phyloP scores from a whole-genome alignment of 1,140 invertebrate genomes.

The Leptestheria dahalacensis region DNA sequence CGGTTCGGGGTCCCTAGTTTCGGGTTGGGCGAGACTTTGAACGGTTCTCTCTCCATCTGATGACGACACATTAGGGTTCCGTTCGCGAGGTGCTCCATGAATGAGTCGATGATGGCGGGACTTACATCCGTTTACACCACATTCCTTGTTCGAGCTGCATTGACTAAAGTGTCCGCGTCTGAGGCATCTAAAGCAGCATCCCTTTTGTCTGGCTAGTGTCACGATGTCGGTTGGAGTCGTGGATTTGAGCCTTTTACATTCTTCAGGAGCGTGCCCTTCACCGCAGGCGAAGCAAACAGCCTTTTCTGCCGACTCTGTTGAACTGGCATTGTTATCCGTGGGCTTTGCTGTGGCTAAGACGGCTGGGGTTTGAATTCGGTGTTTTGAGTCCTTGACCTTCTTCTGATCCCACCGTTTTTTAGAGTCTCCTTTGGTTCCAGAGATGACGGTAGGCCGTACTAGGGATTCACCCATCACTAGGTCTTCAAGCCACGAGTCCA shows the following conservation, averaged over 20 bases:
- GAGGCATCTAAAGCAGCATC: neutral
- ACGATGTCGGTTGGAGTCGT: neutral
- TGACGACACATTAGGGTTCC: neutral
- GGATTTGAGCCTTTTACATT: slow-evolving; percentile 5
- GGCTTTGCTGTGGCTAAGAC: neutral
- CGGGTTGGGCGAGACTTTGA: neutral
- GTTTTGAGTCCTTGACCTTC: neutral
- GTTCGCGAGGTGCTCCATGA: neutral
- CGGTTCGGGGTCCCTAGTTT: neutral
- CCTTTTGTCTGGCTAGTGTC: neutral
- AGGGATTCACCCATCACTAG: neutral
- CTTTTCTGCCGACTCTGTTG: neutral
- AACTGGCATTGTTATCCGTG: neutral
- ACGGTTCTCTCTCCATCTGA: neutral
- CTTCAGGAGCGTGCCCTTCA: neutral
- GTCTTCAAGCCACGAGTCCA: slow-evolving; percentile 3
- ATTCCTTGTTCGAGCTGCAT: neutral
- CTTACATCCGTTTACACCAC: neutral
- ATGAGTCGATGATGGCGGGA: neutral
- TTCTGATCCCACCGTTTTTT: neutral
- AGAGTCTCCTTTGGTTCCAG: neutral
- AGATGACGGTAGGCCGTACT: neutral
- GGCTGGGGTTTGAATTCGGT: neutral
- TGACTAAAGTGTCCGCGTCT: neutral
- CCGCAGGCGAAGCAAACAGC: neutral